Conservation (phyloP, 1,140 invertebrate genomes). For the Pemphigus obesinymphae region DNA sequence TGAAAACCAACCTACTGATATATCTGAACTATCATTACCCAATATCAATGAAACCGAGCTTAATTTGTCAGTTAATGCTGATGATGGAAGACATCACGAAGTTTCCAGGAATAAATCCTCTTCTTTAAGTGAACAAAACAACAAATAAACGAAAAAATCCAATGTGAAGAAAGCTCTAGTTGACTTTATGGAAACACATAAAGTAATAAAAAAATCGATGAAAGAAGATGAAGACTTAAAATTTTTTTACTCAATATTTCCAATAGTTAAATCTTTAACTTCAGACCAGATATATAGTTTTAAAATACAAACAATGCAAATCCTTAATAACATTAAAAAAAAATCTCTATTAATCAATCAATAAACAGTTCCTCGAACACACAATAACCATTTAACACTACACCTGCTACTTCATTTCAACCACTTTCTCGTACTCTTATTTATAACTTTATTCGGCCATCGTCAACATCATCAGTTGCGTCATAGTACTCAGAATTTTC, state of each 20-base stretch:
- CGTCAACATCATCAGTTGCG: neutral
- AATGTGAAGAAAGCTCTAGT: neutral
- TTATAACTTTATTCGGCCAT: neutral
- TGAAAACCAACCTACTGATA: neutral
- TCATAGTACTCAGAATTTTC: constrained; percentile 6
- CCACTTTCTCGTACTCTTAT: neutral
- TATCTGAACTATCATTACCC: neutral
- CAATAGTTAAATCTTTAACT: constrained; percentile 15
- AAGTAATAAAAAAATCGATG: neutral
- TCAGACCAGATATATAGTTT: constrained; percentile 4
- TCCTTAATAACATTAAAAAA: constrained; percentile 10
- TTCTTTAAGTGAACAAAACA: neutral
- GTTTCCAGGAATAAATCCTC: neutral
- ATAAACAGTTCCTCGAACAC: neutral
- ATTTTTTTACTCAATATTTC: constrained; percentile 19
- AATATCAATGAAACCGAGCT: neutral
- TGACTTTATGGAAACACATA: constrained; percentile 8
- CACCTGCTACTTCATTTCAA: neutral
- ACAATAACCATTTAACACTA: neutral
- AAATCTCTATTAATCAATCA: neutral
- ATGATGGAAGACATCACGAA: neutral
- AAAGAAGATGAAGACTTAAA: constrained; percentile 3
- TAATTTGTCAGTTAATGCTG: constrained; percentile 9
- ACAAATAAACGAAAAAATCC: neutral
- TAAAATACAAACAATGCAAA: constrained; percentile 10